These are phyloP conservation scores for Zonotrichia albicollis DNA, from an alignment of 2,797 vertebrate genomes.

Conservation along the genomic window DNA sequence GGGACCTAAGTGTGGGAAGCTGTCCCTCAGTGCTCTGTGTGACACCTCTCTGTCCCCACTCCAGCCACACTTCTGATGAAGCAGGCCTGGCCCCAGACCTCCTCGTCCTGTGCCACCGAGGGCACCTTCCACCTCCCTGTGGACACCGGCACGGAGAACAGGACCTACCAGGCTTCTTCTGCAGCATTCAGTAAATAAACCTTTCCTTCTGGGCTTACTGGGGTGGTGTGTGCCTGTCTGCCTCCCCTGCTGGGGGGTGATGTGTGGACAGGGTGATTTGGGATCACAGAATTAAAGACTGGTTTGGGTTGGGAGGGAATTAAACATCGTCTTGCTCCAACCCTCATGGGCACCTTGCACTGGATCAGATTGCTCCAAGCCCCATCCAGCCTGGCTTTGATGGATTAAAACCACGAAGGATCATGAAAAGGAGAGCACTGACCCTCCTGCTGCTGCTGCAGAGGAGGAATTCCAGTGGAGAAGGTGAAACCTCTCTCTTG, in stretches of 20 bases:
- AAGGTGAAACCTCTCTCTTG: not conserved
- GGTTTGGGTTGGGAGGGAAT: not conserved
- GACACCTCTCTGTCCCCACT: constrained; percentile 76
- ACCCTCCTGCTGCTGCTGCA: not conserved
- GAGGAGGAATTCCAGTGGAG: not conserved
- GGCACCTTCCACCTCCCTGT: constrained; percentile 90
- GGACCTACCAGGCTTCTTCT: constrained; percentile 88
- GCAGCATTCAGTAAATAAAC: constrained; percentile 88
- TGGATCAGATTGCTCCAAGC: not conserved
- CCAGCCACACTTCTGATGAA: constrained; percentile 90
- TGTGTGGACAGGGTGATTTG: not conserved
- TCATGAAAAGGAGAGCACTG: not conserved
- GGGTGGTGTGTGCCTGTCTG: not conserved
- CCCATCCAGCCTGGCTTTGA: not conserved
- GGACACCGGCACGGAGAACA: constrained; percentile 87
- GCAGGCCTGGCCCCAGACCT: constrained; percentile 89
- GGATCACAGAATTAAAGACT: not conserved
- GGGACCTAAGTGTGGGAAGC: not conserved
- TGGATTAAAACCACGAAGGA: not conserved
- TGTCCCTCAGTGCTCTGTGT: constrained; percentile 45
- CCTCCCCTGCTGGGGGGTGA: not conserved
- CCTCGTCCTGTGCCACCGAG: constrained; percentile 85
- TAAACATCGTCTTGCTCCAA: not conserved
- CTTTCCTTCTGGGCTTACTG: constrained; percentile 38
- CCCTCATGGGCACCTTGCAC: not conserved